Evolutionary conservation across 1,140 invertebrate species (phyloP), one percentile per base, ranked within the genome.

Genomic region (Heliothis subflexa): DNA sequence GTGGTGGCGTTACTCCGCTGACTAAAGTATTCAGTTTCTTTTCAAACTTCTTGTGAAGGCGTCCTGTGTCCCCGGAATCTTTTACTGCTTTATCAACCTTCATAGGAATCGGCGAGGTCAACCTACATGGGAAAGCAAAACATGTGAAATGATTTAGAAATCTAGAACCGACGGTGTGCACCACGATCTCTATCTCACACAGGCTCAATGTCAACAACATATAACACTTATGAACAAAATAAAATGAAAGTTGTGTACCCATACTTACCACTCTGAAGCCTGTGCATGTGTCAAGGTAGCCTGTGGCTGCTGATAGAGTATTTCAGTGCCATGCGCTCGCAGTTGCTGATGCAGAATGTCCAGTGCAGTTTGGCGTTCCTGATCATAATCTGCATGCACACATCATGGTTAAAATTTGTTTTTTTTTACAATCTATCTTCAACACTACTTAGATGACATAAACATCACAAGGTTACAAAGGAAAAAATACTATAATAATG

Each of bases 1-100:
- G 25, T 0, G 54, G 11, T 9, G 90, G 88, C 28, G 91, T 92
- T 1, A n/a, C 59, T n/a, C 84, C 84, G 7, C 18, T 78, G 9
- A 93, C 91, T 0, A 94, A 77, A 0, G 74, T n/a, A 61, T 77
- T 86, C 0, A 93, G 84, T 83, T 92, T 94, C 62, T 81, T 87
- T 76, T 93, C 91, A 79, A 94, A 91, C 71, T 93, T 93, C 52
- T 91, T 92, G 40, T 88, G 83, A 14, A 94, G 83, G 2, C 90
- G 87, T 1, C 82, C 85, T 0, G 89, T 91, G 52, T 94, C 91
- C 0, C 79, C 82, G 14, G 90, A 88, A 25, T 93, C 90, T 40
- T 88, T 91, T 11, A 94, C 90, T 7, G 84, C 73, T 61, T 91
- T 92, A 45, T 91, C 90, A 12, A 89, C 86, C 78, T 88, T 85